Evolutionary conservation across 2,113 vertebrate genomes (phyloP).

Genomic region (Percina caprodes): DNA sequence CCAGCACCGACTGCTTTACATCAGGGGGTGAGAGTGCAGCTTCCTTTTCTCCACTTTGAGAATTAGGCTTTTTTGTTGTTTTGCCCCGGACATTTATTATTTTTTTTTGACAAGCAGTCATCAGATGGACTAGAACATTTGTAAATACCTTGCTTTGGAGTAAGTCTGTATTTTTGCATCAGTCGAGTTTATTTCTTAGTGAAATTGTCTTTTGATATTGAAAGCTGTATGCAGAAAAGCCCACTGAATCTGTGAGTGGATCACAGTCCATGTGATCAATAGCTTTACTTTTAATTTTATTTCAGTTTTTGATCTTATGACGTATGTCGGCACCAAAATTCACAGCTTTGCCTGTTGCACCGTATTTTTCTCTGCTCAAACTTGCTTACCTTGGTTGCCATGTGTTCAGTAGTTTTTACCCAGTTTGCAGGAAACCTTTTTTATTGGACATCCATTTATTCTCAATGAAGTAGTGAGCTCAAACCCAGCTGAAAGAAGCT

Average conservation of each 20-base stretch:
- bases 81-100: slow-evolving; percentile 3
- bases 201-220: slow-evolving; percentile 89
- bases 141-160: slow-evolving; percentile 88
- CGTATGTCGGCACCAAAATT: slow-evolving; percentile 76
- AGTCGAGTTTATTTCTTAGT: slow-evolving; percentile 87
- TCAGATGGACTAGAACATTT: slow-evolving; percentile 85
- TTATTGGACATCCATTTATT: slow-evolving; percentile 21
- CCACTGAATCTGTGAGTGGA: slow-evolving; percentile 92
- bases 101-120: slow-evolving; percentile 41
- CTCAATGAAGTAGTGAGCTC: slow-evolving; percentile 23
- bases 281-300: slow-evolving; percentile 84
- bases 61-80: slow-evolving; percentile 24
- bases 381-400: slow-evolving; percentile 21
- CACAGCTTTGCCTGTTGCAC: slow-evolving; percentile 39
- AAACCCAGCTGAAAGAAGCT: slow-evolving; percentile 32
- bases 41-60: slow-evolving; percentile 69
- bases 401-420: slow-evolving; percentile 48
- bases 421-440: slow-evolving; percentile 13
- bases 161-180: slow-evolving; percentile 93
- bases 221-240: slow-evolving; percentile 84
- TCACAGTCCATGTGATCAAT: slow-evolving; percentile 82
- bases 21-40: slow-evolving; percentile 82
- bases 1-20: slow-evolving; percentile 90
- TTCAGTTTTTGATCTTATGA: slow-evolving; percentile 81
- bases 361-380: slow-evolving; percentile 33